Percentiles rank a stretch among this genome's conserved stretches.
phyloP scores from a whole-genome alignment of 1,140 invertebrate species.

The Drosophila mauritiana region DNA sequence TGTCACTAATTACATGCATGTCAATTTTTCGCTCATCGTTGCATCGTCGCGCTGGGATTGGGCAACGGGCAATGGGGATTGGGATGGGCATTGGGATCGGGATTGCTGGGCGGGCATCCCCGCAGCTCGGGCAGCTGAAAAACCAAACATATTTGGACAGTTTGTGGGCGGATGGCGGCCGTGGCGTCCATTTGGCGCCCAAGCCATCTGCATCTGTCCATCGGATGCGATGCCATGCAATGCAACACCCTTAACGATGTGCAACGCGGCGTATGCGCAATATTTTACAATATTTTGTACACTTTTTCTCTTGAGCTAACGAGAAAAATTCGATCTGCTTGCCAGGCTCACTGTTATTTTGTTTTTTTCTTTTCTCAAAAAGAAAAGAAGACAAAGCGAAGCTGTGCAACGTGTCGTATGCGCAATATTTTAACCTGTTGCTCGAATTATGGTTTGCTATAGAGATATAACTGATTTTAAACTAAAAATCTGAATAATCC shows the following conservation, averaged over 20 bases:
- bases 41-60: constrained; percentile 45
- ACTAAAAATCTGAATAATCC: too few relatives aligned
- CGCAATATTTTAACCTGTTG: background rate
- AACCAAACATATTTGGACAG: constrained; percentile 79
- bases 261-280: constrained; percentile 34
- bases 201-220: constrained; percentile 3
- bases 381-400: background rate
- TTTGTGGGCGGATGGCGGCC: constrained; percentile 57
- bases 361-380: background rate
- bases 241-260: constrained; percentile 24
- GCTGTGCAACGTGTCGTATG: background rate
- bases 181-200: constrained; percentile 2
- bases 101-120: background rate
- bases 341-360: background rate
- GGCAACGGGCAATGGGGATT: background rate
- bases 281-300: constrained; percentile 21
- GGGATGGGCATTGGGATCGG: too few relatives aligned
- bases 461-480: background rate
- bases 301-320: background rate
- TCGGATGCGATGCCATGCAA: background rate
- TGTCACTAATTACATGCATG: constrained; percentile 80
- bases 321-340: constrained; percentile 1
- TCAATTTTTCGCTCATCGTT: constrained; percentile 81
- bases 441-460: too few relatives aligned
- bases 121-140: constrained; percentile 39